A percentile compares a stretch with the other conserved stretches of the same genome.
phyloP scores from a whole-genome alignment of 2,888 invertebrate genomes.

The Lottia scabra region DNA sequence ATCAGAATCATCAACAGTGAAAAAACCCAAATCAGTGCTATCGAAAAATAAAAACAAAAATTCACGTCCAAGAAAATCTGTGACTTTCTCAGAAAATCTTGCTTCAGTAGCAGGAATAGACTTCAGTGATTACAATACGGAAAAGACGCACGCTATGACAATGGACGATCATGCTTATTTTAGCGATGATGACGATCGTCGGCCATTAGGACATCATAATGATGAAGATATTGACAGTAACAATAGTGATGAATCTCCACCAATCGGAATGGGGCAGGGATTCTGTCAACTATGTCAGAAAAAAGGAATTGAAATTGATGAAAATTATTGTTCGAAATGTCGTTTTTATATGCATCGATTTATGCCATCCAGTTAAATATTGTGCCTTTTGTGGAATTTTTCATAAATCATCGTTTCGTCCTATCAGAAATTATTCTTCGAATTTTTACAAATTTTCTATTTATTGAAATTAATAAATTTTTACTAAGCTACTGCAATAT shows the following conservation, averaged over 20 bases:
- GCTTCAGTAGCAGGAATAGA: conserved; percentile 92
- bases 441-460: too few species aligned
- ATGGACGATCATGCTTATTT: conserved; percentile 30
- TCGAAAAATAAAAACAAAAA: conserved; percentile 48
- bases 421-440: background rate
- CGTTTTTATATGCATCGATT: conserved; percentile 83
- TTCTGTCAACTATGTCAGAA: conserved; percentile 90
- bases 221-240: conserved; percentile 52
- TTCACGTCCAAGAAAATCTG: conserved; percentile 76
- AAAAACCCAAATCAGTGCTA: conserved; percentile 58
- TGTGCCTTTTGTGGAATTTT: background rate
- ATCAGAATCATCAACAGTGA: conserved; percentile 50
- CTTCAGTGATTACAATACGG: conserved; percentile 73
- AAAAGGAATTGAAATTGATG: conserved; percentile 82
- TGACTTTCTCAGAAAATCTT: conserved; percentile 94
- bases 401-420: background rate
- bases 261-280: conserved; percentile 72
- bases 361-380: conserved; percentile 39
- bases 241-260: conserved; percentile 48
- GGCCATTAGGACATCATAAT: conserved; percentile 13
- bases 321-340: conserved; percentile 89
- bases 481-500: too few species aligned
- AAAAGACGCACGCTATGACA: conserved; percentile 23
- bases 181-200: conserved; percentile 47
- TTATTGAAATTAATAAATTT: too few species aligned